phyloP scores from a whole-genome alignment of 2,888 invertebrate species.

The Euzophera pinguis region DNA sequence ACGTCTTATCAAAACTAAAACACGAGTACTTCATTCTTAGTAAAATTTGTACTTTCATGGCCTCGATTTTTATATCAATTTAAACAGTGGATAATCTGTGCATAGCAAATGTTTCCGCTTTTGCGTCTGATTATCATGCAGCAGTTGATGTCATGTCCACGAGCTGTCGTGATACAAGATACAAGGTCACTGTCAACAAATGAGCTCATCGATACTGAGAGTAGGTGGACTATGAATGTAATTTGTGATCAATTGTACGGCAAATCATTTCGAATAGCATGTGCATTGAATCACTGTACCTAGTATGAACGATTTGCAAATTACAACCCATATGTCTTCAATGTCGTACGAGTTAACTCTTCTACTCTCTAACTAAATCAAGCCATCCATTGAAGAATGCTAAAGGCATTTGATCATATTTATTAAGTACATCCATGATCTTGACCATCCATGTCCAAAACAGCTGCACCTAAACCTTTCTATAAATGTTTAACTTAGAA shows the following conservation, averaged over 20 bases:
- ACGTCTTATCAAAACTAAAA: too few species aligned
- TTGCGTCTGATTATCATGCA: constrained; percentile 47
- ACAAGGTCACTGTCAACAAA: constrained; percentile 71
- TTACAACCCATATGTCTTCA: neutral
- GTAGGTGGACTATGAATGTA: constrained; percentile 46
- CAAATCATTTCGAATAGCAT: constrained; percentile 6
- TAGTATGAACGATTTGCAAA: neutral
- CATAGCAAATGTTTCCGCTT: constrained; percentile 37
- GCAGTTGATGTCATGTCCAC: constrained; percentile 64
- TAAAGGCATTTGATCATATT: too few species aligned
- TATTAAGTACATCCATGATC: too few species aligned
- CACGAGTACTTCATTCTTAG: too few species aligned
- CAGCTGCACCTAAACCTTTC: too few species aligned
- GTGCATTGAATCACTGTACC: constrained; percentile 8
- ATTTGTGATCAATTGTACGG: constrained; percentile 45
- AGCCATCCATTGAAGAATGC: too few species aligned
- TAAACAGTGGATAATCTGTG: constrained; percentile 10
- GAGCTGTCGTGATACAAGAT: constrained; percentile 53
- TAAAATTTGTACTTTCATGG: neutral
- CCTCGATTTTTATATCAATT: constrained; percentile 1
- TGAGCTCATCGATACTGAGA: constrained; percentile 66
- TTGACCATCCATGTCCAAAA: too few species aligned
- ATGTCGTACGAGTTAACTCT: neutral
- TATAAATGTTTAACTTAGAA: too few species aligned
- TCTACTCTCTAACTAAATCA: neutral